A percentile compares a stretch with the other conserved stretches of the same genome.
phyloP scores from a whole-genome alignment of 2,113 vertebrate genomes.

The Probosciger aterrimus region DNA sequence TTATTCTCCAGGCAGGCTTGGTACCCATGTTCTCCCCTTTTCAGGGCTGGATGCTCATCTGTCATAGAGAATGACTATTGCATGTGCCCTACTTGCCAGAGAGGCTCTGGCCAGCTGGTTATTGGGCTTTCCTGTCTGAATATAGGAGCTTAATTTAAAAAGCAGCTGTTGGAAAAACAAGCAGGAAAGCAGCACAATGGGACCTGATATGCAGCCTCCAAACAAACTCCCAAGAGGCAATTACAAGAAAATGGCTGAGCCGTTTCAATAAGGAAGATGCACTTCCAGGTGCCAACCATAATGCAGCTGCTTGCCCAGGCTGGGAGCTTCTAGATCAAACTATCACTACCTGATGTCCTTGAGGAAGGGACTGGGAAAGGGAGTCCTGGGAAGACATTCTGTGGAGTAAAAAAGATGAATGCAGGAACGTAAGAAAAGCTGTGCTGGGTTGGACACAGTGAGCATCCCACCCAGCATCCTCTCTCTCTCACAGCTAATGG shows the following conservation, averaged over 20 bases:
- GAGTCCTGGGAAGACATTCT: neutral
- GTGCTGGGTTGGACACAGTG: accelerated
- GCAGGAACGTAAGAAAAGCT: neutral
- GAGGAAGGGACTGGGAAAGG: neutral
- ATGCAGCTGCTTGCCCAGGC: neutral
- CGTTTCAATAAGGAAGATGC: neutral
- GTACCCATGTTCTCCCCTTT: neutral
- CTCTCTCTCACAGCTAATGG: neutral
- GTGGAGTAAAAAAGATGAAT: neutral
- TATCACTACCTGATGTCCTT: neutral
- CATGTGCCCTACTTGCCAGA: conserved; percentile 11
- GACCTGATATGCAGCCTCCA: conserved; percentile 49
- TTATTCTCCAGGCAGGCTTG: neutral
- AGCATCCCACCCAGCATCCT: neutral
- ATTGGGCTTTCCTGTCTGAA: conserved; percentile 25
- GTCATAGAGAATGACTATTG: neutral
- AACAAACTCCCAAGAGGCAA: conserved; percentile 33
- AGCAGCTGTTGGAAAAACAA: conserved; percentile 50
- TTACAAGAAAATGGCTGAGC: conserved; percentile 27
- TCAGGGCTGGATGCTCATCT: neutral
- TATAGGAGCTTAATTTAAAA: conserved; percentile 58
- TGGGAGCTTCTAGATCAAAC: neutral
- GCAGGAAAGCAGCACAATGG: conserved; percentile 47
- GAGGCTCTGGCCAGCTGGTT: conserved; percentile 24
- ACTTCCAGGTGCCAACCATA: neutral